These are phyloP conservation scores for Dynastes maya DNA, from an alignment of 2,888 invertebrate species.

Conservation along the genomic window DNA sequence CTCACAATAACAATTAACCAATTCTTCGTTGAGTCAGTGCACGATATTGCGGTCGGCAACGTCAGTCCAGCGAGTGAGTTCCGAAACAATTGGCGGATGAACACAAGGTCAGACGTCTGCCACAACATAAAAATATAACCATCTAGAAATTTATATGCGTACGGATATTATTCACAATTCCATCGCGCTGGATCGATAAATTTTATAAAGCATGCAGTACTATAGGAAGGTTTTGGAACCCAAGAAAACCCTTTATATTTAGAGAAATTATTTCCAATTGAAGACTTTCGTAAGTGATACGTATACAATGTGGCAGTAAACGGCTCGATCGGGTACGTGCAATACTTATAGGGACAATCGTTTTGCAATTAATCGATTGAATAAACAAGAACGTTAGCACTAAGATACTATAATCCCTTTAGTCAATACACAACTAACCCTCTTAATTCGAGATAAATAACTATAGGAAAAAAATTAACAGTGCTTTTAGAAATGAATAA, in stretches of 20 bases:
- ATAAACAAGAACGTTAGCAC: too few species aligned
- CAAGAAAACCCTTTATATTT: not conserved
- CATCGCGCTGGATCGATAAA: conserved; percentile 5
- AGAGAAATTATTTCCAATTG: not conserved
- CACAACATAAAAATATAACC: conserved; percentile 31
- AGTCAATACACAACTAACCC: too few species aligned
- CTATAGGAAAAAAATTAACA: too few species aligned
- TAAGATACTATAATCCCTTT: too few species aligned
- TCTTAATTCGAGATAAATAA: too few species aligned
- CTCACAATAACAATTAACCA: conserved; percentile 43
- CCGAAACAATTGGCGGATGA: conserved; percentile 47
- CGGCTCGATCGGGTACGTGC: too few species aligned
- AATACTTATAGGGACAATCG: too few species aligned
- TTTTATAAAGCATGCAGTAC: not conserved
- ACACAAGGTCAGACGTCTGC: conserved; percentile 44
- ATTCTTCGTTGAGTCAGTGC: conserved; percentile 43
- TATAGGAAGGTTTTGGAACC: not conserved
- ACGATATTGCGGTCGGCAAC: conserved; percentile 43
- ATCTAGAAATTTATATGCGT: conserved; percentile 29
- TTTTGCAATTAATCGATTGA: too few species aligned
- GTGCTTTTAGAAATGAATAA: too few species aligned
- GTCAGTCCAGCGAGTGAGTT: conserved; percentile 27
- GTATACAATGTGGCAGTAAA: too few species aligned
- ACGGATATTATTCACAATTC: conserved; percentile 15
- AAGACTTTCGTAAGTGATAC: too few species aligned